Percentiles rank a stretch among this genome's conserved stretches.
Evolutionary conservation across 2,113 vertebrate species (phyloP).

Genomic region (Cyphomyrus plagiostoma): DNA sequence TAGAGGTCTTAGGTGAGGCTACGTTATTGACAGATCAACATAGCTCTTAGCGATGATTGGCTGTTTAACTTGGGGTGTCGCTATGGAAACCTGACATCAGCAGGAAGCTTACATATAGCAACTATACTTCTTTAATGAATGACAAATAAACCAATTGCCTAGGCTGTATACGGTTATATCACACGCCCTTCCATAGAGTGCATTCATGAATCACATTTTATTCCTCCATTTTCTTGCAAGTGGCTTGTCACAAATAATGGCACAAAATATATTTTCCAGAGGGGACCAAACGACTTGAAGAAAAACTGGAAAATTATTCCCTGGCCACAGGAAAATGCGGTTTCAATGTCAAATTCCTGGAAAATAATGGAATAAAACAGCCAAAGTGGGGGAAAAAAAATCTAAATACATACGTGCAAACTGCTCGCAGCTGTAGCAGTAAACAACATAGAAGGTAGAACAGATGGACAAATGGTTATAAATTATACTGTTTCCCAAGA

Average conservation of each 20-base stretch:
- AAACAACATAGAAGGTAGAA: constrained; percentile 1
- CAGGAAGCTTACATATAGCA: not conserved
- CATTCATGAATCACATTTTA: constrained; percentile 2
- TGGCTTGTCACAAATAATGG: not conserved
- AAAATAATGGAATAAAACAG: constrained; percentile 2
- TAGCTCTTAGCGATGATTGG: not conserved
- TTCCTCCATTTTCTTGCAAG: not conserved
- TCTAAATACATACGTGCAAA: constrained; percentile 4
- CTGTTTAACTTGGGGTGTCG: not conserved
- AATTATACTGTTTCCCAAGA: not conserved
- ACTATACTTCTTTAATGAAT: not conserved
- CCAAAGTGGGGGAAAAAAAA: not conserved
- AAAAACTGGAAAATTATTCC: constrained; percentile 8
- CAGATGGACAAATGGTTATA: constrained; percentile 1
- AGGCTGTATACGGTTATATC: not conserved
- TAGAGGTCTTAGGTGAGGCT: not conserved
- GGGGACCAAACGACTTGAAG: not conserved
- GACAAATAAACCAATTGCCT: not conserved
- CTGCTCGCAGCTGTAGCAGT: not conserved
- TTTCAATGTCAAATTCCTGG: constrained; percentile 2
- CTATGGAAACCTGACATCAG: not conserved
- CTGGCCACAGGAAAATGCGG: constrained; percentile 9
- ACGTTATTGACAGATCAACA: not conserved
- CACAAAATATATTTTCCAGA: not conserved
- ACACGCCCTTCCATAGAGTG: not conserved